Percentiles rank a stretch among this genome's conserved stretches.
Evolutionary conservation across 2,888 invertebrate species (phyloP).

Genomic region (Calameuta pallipes): DNA sequence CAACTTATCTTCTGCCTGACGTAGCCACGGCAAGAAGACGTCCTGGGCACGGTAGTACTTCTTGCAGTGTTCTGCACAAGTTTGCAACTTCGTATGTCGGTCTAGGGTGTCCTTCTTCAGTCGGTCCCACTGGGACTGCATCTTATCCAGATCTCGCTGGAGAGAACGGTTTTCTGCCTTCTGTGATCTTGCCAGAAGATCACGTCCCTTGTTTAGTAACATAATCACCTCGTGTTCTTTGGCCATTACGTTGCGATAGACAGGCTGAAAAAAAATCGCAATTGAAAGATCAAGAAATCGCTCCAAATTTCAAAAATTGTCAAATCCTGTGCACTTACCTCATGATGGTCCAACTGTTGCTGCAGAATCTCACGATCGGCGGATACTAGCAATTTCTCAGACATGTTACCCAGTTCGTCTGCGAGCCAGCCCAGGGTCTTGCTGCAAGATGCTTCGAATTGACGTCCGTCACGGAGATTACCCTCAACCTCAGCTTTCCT

Average conservation of each 20-base stretch:
- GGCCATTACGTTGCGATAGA: constrained; percentile 88
- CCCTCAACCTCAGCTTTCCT: constrained; percentile 92
- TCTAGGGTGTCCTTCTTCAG: constrained; percentile 89
- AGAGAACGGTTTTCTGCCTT: constrained; percentile 72
- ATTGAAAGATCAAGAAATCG: constrained; percentile 1
- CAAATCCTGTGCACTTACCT: constrained; percentile 62
- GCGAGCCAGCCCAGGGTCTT: constrained; percentile 92
- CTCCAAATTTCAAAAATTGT: background rate
- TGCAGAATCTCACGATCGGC: constrained; percentile 85
- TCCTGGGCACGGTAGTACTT: constrained; percentile 90
- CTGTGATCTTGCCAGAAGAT: constrained; percentile 70
- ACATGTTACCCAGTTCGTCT: constrained; percentile 80
- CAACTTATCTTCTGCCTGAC: constrained; percentile 86
- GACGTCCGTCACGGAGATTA: constrained; percentile 86
- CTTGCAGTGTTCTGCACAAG: constrained; percentile 87
- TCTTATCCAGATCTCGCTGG: constrained; percentile 86
- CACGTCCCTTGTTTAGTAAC: constrained; percentile 90
- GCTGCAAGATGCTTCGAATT: constrained; percentile 89
- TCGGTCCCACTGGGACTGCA: constrained; percentile 93
- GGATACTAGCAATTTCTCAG: constrained; percentile 84
- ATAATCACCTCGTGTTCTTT: constrained; percentile 94
- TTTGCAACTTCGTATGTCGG: constrained; percentile 86
- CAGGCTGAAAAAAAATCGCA: constrained; percentile 69
- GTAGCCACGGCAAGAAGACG: constrained; percentile 88
- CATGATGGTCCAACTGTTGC: constrained; percentile 89